phyloP scores from a whole-genome alignment of 2,797 vertebrate genomes.

The Rhabdophis nuchalis region DNA sequence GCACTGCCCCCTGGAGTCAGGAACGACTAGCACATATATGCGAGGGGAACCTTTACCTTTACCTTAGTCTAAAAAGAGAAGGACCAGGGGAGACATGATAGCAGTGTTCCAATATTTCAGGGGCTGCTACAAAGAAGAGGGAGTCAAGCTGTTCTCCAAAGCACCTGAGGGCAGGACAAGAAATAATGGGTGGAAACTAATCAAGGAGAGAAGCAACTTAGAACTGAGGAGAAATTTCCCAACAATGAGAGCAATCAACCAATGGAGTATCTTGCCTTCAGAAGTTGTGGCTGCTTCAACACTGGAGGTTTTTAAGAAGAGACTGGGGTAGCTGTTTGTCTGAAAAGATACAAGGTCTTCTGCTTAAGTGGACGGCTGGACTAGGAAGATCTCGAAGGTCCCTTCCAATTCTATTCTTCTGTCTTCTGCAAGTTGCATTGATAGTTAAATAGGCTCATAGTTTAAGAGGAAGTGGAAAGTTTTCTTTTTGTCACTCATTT shows the following conservation, averaged over 20 bases:
- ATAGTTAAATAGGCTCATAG: not conserved
- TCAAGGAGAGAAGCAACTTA: not conserved
- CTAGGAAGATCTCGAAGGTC: not conserved
- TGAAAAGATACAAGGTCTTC: not conserved
- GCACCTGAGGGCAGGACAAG: not conserved
- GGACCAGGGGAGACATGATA: not conserved
- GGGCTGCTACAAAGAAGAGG: not conserved
- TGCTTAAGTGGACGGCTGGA: not conserved
- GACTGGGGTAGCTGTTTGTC: not conserved
- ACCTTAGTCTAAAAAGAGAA: not conserved
- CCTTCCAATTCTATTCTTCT: not conserved
- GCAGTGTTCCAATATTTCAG: too few relatives aligned
- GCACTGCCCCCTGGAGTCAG: too few relatives aligned
- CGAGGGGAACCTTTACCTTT: too few relatives aligned
- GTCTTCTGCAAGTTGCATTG: not conserved
- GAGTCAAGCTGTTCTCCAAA: not conserved
- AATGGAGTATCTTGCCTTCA: not conserved
- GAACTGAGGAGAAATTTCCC: not conserved
- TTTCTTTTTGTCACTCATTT: not conserved
- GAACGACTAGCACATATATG: too few relatives aligned
- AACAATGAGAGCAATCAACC: not conserved
- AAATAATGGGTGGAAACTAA: not conserved
- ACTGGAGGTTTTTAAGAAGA: not conserved
- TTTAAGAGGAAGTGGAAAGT: not conserved
- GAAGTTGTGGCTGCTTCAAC: not conserved